Evolutionary conservation across 64 coral and sea anemone species (phyloP), one percentile per base, ranked within the genome.

Genomic region (Actinia tenebrosa): DNA sequence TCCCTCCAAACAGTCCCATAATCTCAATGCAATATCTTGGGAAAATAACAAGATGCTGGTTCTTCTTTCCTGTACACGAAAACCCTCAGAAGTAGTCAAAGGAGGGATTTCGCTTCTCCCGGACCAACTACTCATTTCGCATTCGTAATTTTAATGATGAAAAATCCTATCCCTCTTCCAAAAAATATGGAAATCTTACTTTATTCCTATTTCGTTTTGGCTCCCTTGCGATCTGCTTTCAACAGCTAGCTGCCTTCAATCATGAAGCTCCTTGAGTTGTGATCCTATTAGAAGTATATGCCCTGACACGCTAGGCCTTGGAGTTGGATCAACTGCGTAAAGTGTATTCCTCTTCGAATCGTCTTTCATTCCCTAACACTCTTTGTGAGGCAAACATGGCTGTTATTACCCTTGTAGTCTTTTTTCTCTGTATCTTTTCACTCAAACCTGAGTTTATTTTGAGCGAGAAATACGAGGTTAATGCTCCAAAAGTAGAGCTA

Each of bases 401-500:
- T 11, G 5, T 7, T 14, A 10, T 10, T 75, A 10, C 63, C n/a
- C 63, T 75, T 3, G 26, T 25, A 30, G 11, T 75, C 13, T 75
- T 30, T 42, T 10, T 75, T 2, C 1, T 75, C 20, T 30, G 27
- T 16, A 11, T 25, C 10, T 25, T 75, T 30, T 75, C 25, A 75
- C 69, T 75, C 25, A 10, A 13, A 16, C 13, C 69, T 26, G 11
- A 30, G 25, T 15, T 11, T 26, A 42, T 25, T 15, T 42, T 42
- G 1, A 1, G 26, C 2, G 69, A 27, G 26, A 27, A 42, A 16
- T 42, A 75, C 69, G 26, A 37, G 13, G 26, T 3, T 25, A 75
- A 30, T 42, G 86, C 90, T 37, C 86, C 90, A 1, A 87, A 87
- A 47, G 89, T 94, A 30, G 64, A 83, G 0, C 3, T 95, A 16